Conservation (phyloP, 2,888 invertebrate genomes). For the Gnatocerus cornutus region DNA sequence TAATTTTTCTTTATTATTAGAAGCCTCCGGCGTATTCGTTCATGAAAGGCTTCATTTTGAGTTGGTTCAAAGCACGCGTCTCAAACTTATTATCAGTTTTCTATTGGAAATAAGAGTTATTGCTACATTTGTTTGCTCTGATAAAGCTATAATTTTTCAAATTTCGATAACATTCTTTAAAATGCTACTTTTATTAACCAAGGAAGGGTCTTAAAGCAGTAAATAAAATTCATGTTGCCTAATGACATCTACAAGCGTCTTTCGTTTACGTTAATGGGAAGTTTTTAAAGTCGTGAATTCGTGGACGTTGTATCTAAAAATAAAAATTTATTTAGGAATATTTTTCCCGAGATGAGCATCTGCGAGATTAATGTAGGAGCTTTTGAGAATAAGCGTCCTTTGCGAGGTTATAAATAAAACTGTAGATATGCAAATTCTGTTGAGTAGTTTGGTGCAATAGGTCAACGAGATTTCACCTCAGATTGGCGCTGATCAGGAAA, state of each 20-base stretch:
- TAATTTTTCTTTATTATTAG: conserved; percentile 21
- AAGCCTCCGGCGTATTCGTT: conserved; percentile 4
- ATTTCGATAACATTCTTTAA: conserved; percentile 14
- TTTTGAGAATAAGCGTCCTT: no score
- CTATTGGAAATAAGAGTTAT: conserved; percentile 36
- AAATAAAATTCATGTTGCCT: conserved; percentile 21
- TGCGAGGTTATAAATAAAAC: no score
- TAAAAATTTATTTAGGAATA: not conserved
- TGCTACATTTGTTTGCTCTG: conserved; percentile 36
- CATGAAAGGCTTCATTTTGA: conserved; percentile 19
- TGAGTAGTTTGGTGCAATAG: conserved; percentile 23
- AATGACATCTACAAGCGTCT: conserved; percentile 30
- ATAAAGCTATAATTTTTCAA: conserved; percentile 31
- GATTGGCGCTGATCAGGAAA: conserved; percentile 29
- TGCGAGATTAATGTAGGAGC: no score
- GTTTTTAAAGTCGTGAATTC: not conserved
- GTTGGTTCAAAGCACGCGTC: conserved; percentile 20
- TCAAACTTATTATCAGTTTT: conserved; percentile 20
- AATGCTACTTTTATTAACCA: conserved; percentile 24
- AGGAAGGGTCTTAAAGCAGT: conserved; percentile 11
- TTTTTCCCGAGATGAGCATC: not conserved
- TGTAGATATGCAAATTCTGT: conserved; percentile 6
- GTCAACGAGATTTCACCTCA: conserved; percentile 31
- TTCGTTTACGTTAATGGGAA: conserved; percentile 21
- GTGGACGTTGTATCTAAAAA: not conserved